These are phyloP conservation scores for Polydrusus tereticollis DNA, from an alignment of 2,888 invertebrate species.

Conservation along the genomic window DNA sequence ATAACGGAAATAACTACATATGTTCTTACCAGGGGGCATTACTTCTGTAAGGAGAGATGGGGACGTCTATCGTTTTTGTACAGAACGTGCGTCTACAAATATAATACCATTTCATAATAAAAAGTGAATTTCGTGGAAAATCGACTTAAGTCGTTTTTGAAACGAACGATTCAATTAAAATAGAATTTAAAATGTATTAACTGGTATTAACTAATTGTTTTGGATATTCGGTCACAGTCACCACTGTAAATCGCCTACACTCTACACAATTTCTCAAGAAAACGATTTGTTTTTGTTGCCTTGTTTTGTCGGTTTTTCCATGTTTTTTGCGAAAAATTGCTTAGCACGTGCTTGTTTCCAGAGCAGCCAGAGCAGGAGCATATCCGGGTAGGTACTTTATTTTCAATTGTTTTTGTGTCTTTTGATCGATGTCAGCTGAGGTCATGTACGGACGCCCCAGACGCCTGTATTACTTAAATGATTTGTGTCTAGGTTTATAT, in stretches of 20 bases:
- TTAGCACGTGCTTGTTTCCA: constrained; percentile 42
- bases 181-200: too few species aligned
- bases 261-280: constrained; percentile 47
- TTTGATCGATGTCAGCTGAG: constrained; percentile 48
- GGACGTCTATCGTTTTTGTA: too few species aligned
- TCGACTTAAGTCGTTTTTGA: too few species aligned
- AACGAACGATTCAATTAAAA: too few species aligned
- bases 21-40: too few species aligned
- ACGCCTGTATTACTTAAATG: constrained; percentile 51
- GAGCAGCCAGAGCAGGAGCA: neutral
- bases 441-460: constrained; percentile 61
- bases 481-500: constrained; percentile 1
- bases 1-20: too few species aligned
- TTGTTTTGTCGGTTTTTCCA: constrained; percentile 47
- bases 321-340: constrained; percentile 2
- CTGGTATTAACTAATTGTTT: too few species aligned
- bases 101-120: too few species aligned
- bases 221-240: constrained; percentile 65
- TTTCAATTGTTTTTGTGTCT: constrained; percentile 50
- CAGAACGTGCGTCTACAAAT: too few species aligned
- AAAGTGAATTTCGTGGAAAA: too few species aligned
- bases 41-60: too few species aligned
- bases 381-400: constrained; percentile 34
- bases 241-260: constrained; percentile 64
- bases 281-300: constrained; percentile 50